Conservation (phyloP, 2,797 vertebrate genomes). For the Eulemur rubriventer region DNA sequence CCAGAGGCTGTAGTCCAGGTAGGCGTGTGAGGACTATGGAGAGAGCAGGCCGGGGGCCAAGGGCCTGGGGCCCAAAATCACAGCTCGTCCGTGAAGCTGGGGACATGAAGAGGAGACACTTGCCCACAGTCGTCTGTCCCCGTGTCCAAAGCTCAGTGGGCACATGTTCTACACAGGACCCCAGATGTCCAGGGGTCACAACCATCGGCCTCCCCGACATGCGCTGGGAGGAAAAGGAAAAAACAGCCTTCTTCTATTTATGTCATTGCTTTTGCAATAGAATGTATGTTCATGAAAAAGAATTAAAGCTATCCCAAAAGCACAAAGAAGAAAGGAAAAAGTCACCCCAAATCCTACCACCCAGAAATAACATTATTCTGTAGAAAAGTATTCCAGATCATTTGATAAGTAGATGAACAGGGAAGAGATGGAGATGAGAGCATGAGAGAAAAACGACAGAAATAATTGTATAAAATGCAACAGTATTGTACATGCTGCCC, state of each 20-base stretch:
- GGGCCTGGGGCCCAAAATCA: accelerated
- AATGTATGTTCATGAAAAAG: neutral
- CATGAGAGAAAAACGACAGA: accelerated
- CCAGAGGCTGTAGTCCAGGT: neutral
- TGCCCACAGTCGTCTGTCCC: accelerated
- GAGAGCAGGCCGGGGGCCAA: too few relatives aligned
- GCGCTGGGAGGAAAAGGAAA: accelerated
- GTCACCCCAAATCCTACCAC: neutral
- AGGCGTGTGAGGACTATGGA: neutral
- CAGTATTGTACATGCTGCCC: accelerated
- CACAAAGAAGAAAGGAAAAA: neutral
- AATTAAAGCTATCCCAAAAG: neutral
- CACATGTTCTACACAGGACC: accelerated
- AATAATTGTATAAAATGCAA: accelerated
- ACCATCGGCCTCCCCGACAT: accelerated
- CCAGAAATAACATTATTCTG: accelerated
- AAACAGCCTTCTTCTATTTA: accelerated
- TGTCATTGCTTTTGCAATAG: accelerated
- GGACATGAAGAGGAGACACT: accelerated
- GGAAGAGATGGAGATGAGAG: neutral
- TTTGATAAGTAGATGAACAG: accelerated
- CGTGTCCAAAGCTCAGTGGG: accelerated
- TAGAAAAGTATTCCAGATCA: accelerated
- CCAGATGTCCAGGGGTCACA: accelerated
- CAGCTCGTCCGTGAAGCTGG: neutral